Percentiles rank a stretch among this genome's conserved stretches.
phyloP scores from a whole-genome alignment of 2,797 vertebrate species.

The Allenopithecus nigroviridis region DNA sequence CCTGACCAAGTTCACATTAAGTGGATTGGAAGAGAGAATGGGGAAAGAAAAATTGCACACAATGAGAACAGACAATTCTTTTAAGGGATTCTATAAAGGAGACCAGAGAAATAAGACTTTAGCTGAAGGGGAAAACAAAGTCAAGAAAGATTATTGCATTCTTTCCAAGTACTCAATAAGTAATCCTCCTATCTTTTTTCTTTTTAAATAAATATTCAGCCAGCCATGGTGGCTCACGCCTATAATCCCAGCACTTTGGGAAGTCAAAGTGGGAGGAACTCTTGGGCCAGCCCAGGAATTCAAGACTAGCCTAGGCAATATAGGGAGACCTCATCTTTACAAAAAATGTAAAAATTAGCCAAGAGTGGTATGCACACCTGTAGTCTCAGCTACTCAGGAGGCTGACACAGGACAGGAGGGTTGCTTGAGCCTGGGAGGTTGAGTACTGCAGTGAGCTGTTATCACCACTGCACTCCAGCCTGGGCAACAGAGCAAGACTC shows the following conservation, averaged over 20 bases:
- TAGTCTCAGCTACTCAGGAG: neutral
- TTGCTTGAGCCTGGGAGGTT: neutral
- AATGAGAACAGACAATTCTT: neutral
- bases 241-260: neutral
- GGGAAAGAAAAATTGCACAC: neutral
- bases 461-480: neutral
- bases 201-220: neutral
- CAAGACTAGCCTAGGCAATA: neutral
- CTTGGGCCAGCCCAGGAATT: neutral
- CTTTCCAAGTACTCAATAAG: neutral
- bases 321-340: neutral
- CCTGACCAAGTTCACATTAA: neutral
- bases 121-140: neutral
- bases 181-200: neutral
- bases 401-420: neutral
- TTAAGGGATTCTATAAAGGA: neutral
- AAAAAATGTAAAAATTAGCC: neutral
- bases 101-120: neutral
- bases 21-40: neutral
- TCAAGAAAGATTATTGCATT: neutral
- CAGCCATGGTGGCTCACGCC: rapidly evolving
- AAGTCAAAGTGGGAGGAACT: neutral
- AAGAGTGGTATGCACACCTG: neutral
- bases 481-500: neutral
- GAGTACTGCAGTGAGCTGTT: neutral